phyloP scores from a whole-genome alignment of 2,888 invertebrate genomes.

The Oxystoma pomonae region DNA sequence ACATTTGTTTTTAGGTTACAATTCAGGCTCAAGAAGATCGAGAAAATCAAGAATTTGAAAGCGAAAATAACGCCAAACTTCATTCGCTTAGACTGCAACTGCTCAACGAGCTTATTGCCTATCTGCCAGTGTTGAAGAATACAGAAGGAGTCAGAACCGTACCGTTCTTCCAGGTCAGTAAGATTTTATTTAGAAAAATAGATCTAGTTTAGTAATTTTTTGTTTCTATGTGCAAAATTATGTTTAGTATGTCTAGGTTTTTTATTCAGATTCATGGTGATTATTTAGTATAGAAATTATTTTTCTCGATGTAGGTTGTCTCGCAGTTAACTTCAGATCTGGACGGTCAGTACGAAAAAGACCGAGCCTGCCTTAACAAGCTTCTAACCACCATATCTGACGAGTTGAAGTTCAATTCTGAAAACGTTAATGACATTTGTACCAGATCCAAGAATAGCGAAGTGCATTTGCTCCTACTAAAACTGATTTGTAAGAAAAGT shows the following conservation, averaged over 20 bases:
- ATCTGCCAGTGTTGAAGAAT: constrained; percentile 69
- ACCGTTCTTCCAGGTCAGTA: constrained; percentile 74
- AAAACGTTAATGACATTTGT: constrained; percentile 53
- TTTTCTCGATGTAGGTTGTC: too few species aligned
- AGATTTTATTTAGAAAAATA: too few species aligned
- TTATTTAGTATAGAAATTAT: too few species aligned
- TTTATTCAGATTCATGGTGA: too few species aligned
- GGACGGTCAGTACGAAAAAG: constrained; percentile 78
- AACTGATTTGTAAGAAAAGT: constrained; percentile 77
- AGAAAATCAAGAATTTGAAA: constrained; percentile 41
- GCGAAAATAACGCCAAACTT: constrained; percentile 49
- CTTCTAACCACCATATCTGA: constrained; percentile 69
- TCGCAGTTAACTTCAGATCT: constrained; percentile 87
- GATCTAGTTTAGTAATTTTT: too few species aligned
- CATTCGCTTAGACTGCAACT: constrained; percentile 68
- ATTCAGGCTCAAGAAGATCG: constrained; percentile 18
- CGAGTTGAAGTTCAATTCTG: constrained; percentile 64
- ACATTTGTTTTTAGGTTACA: too few species aligned
- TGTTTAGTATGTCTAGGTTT: too few species aligned
- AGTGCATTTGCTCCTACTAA: constrained; percentile 82
- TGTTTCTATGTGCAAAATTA: too few species aligned
- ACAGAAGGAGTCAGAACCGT: constrained; percentile 83
- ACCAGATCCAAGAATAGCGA: constrained; percentile 73
- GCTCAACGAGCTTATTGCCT: constrained; percentile 71
- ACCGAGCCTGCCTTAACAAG: constrained; percentile 71